Conservation (phyloP, 2,888 invertebrate species). For the Athripsodes cinereus region DNA sequence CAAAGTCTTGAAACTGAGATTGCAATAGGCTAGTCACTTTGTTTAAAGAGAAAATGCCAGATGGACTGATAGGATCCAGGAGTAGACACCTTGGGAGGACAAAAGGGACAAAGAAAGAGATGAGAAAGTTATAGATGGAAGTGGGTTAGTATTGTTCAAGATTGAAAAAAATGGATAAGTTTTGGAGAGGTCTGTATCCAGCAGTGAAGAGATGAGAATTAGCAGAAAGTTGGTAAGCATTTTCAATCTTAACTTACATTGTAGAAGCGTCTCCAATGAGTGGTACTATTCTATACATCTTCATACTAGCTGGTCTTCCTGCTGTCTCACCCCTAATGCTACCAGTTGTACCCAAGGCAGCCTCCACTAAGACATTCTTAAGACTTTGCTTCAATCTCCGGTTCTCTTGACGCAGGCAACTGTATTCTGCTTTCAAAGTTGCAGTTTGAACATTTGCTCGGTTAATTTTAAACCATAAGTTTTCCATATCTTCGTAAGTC, state of each 20-base stretch:
- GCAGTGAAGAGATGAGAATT: no score
- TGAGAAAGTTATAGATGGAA: no score
- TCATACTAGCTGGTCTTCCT: slow-evolving; percentile 31
- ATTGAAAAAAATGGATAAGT: no score
- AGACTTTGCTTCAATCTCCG: slow-evolving; percentile 54
- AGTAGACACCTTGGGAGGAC: no score
- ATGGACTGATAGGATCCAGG: no score
- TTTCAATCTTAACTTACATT: slow-evolving; percentile 28
- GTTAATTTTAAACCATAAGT: slow-evolving; percentile 57
- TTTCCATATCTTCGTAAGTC: slow-evolving; percentile 57
- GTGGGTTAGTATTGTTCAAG: no score
- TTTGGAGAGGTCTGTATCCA: no score
- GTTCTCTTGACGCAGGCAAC: slow-evolving; percentile 55
- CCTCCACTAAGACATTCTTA: slow-evolving; percentile 54
- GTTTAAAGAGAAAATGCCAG: no score
- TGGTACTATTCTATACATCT: slow-evolving; percentile 22
- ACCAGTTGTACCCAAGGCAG: slow-evolving; percentile 46
- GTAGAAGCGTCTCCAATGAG: slow-evolving; percentile 11
- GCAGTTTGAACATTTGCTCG: slow-evolving; percentile 42
- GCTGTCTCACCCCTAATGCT: slow-evolving; percentile 25
- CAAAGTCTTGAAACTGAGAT: no score
- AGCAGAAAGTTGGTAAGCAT: no score
- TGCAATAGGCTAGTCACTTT: no score
- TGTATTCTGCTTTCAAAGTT: slow-evolving; percentile 41
- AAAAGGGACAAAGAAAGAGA: no score